Evolutionary conservation across 2,113 vertebrate species (phyloP).

Genomic region (Machaerirhynchus nigripectus): DNA sequence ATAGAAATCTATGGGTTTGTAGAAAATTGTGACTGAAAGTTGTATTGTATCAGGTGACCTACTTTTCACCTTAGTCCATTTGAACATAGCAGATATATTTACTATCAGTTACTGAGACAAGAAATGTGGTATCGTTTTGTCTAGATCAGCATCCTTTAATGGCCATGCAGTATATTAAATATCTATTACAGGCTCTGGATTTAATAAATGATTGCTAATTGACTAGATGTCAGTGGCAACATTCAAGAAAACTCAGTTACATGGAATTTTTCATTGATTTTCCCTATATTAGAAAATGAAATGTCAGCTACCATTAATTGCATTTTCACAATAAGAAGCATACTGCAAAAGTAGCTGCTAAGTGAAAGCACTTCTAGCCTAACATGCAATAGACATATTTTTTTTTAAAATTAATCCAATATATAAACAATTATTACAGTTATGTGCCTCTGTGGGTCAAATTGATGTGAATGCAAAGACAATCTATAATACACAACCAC

Average conservation of each 20-base stretch:
- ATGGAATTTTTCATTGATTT: constrained; percentile 69
- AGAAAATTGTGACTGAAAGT: background rate
- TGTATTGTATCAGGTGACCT: background rate
- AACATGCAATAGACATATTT: constrained; percentile 3
- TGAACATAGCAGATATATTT: constrained; percentile 16
- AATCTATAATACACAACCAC: background rate
- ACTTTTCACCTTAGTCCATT: constrained; percentile 1
- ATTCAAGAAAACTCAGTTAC: constrained; percentile 66
- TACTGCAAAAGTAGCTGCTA: constrained; percentile 33
- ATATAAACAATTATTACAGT: constrained; percentile 51
- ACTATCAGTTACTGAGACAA: background rate
- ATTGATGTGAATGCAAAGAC: constrained; percentile 38
- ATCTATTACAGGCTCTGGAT: constrained; percentile 47
- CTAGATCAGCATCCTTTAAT: constrained; percentile 47
- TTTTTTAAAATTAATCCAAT: constrained; percentile 48
- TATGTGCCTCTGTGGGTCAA: constrained; percentile 2
- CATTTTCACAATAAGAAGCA: constrained; percentile 54
- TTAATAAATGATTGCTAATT: constrained; percentile 61
- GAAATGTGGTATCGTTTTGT: background rate
- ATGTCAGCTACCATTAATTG: constrained; percentile 71
- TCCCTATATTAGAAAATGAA: constrained; percentile 67
- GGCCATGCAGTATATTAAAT: constrained; percentile 26
- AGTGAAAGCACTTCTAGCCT: constrained; percentile 50
- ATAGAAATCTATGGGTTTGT: background rate
- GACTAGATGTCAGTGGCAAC: constrained; percentile 53